Conservation (phyloP, 2,797 vertebrate genomes). For the Phrynocephalus guinanensis region DNA sequence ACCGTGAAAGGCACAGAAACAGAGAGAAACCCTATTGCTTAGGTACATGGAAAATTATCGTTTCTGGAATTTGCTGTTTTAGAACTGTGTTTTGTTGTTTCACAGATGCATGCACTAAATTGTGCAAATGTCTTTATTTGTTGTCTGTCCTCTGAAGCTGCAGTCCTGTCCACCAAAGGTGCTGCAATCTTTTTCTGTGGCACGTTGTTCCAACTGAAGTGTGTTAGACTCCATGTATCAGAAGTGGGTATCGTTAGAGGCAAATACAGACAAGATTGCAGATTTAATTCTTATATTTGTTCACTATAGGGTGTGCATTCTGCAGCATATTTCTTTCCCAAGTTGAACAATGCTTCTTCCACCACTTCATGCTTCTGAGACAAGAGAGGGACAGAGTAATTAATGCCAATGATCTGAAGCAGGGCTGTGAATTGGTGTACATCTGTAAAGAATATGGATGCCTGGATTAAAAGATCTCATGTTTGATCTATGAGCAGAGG, state of each 20-base stretch:
- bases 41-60: slow-evolving; percentile 77
- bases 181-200: not conserved
- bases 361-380: not conserved
- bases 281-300: not conserved
- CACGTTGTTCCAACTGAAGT: not conserved
- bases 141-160: not conserved
- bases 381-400: not conserved
- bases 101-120: not conserved
- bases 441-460: too few species aligned
- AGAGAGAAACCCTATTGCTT: slow-evolving; percentile 94
- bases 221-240: too few species aligned
- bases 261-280: not conserved
- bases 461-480: too few species aligned
- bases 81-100: not conserved
- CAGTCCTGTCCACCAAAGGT: not conserved
- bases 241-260: not conserved
- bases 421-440: too few species aligned
- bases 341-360: not conserved
- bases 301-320: not conserved
- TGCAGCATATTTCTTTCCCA: not conserved
- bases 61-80: slow-evolving; percentile 25
- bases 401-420: not conserved
- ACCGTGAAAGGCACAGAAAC: slow-evolving; percentile 91
- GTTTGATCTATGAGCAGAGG: too few species aligned
- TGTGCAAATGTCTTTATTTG: not conserved